phyloP scores from a whole-genome alignment of 1,140 invertebrate genomes.

The Lordiphosa clarofinis region DNA sequence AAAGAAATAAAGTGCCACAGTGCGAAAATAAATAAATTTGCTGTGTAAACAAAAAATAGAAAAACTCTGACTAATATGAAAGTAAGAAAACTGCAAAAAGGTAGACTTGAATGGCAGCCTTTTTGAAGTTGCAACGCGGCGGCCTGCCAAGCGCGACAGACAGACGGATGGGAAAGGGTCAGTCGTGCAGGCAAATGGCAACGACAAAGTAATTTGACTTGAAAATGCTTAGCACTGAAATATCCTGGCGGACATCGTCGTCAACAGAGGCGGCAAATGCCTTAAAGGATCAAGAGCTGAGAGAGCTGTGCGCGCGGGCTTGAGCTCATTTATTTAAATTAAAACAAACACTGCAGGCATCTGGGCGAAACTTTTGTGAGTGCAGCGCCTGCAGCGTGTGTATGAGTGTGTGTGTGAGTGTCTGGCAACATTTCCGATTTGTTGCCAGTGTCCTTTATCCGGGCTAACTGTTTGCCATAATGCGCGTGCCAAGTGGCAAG shows the following conservation, averaged over 20 bases:
- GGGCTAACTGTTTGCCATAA: conserved; percentile 76
- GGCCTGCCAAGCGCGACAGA: conserved; percentile 4
- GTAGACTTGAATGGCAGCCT: conserved; percentile 23
- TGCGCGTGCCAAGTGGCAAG: conserved; percentile 59
- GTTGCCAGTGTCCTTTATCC: conserved; percentile 62
- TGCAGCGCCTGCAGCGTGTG: conserved; percentile 4
- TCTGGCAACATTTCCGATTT: conserved; percentile 76
- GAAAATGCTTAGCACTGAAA: conserved; percentile 78
- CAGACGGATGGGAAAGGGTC: conserved; percentile 16
- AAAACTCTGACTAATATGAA: conserved; percentile 24
- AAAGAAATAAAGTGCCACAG: conserved; percentile 34
- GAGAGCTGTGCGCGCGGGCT: conserved; percentile 37
- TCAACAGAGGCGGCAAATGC: conserved; percentile 60
- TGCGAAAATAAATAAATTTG: conserved; percentile 76
- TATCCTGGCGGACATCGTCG: conserved; percentile 44
- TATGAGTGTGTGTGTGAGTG: conserved; percentile 2
- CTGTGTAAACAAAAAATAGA: conserved; percentile 62
- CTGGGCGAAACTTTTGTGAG: conserved; percentile 33
- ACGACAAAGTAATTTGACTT: conserved; percentile 75
- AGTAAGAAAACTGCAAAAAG: conserved; percentile 23
- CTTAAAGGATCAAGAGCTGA: conserved; percentile 70
- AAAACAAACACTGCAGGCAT: conserved; percentile 76
- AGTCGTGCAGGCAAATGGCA: conserved; percentile 58
- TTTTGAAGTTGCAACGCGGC: background rate
- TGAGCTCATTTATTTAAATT: conserved; percentile 79